Percentiles rank a stretch among this genome's conserved stretches.
phyloP scores from a whole-genome alignment of 2,113 vertebrate genomes.

The Excalfactoria chinensis region DNA sequence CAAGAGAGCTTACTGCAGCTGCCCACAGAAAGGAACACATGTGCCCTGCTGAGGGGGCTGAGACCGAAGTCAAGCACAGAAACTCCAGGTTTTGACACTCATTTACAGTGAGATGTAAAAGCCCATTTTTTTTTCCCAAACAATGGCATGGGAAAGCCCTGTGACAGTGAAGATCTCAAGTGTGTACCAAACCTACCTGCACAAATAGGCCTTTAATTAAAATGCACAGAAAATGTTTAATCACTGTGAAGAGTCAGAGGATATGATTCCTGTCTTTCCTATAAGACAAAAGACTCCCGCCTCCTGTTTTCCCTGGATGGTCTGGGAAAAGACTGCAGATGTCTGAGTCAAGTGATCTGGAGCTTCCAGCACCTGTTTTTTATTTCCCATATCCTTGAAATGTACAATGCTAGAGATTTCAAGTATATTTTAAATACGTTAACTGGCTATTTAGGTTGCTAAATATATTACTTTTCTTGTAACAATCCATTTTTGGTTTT shows the following conservation, averaged over 20 bases:
- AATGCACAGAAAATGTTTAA: background rate
- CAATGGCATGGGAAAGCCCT: background rate
- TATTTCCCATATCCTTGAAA: background rate
- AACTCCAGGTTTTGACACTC: conserved; percentile 53
- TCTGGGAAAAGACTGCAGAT: background rate
- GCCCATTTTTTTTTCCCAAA: conserved; percentile 52
- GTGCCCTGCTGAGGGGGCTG: background rate
- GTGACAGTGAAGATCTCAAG: conserved; percentile 19
- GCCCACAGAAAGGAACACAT: too few species aligned
- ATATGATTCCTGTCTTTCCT: background rate
- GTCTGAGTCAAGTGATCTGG: background rate
- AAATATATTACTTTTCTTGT: background rate
- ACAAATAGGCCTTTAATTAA: background rate
- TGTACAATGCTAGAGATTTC: background rate
- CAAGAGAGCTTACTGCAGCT: too few species aligned
- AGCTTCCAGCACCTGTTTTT: background rate
- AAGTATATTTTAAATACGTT: background rate
- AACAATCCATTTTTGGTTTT: conserved; percentile 14
- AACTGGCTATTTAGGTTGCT: background rate
- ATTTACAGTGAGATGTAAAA: conserved; percentile 27
- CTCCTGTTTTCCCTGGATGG: background rate
- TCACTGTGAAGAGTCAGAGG: background rate
- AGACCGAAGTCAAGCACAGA: conserved; percentile 51
- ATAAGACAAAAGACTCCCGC: background rate
- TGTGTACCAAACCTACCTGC: conserved; percentile 62